Percentiles rank a stretch among this genome's conserved stretches.
Evolutionary conservation across 2,113 vertebrate species (phyloP).

Genomic region (Lepus americanus): DNA sequence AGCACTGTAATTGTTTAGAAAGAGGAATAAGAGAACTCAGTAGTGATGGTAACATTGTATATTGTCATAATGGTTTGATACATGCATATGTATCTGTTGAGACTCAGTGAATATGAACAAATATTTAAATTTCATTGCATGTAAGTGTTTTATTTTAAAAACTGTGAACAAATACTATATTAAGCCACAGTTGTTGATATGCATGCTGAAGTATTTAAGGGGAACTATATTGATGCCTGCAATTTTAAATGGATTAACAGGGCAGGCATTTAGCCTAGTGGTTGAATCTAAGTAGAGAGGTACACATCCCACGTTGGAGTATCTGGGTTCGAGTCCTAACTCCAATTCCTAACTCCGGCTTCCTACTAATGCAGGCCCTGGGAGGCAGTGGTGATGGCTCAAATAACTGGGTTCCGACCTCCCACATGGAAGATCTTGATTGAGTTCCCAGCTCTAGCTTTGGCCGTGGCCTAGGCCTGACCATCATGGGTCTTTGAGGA

Average conservation of each 20-base stretch:
- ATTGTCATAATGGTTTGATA: neutral
- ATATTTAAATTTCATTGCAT: neutral
- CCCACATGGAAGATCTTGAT: too few species aligned
- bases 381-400: too few species aligned
- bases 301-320: too few species aligned
- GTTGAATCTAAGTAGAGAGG: too few species aligned
- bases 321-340: too few species aligned
- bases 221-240: neutral
- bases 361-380: too few species aligned
- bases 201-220: neutral
- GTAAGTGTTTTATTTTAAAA: conserved; percentile 31
- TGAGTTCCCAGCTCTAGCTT: too few species aligned
- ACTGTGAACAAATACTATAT: neutral
- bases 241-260: conserved; percentile 25
- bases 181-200: neutral
- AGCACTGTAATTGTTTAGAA: neutral
- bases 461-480: too few species aligned
- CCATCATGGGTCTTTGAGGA: too few species aligned
- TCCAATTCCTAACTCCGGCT: too few species aligned
- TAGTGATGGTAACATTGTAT: neutral
- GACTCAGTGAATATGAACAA: neutral
- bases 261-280: too few species aligned
- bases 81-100: neutral
- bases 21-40: neutral
- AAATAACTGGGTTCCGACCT: too few species aligned